Evolutionary conservation across 2,888 invertebrate genomes (phyloP).

Genomic region (Agapetus fuscipes): DNA sequence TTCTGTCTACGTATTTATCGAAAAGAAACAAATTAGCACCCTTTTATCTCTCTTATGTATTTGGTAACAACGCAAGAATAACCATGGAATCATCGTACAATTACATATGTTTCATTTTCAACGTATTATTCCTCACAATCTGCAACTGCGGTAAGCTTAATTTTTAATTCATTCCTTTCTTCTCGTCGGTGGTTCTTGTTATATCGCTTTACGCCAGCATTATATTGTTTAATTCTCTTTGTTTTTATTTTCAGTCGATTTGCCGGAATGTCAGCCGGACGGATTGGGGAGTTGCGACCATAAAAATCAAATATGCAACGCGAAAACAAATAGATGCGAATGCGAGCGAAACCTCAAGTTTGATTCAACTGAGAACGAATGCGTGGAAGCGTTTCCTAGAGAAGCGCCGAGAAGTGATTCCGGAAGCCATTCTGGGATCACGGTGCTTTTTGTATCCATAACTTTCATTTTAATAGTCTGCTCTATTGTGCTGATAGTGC

Average conservation of each 20-base stretch:
- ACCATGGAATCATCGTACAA: conserved; percentile 6
- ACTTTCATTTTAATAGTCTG: conserved; percentile 34
- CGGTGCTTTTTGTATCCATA: conserved; percentile 33
- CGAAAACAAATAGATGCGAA: conserved; percentile 27
- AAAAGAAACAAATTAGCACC: no score
- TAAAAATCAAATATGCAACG: conserved; percentile 31
- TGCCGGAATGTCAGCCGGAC: conserved; percentile 39
- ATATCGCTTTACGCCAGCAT: conserved; percentile 7
- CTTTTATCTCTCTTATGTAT: no score
- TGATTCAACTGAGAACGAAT: conserved; percentile 15
- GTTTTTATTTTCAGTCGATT: conserved; percentile 34
- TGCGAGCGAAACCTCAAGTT: conserved; percentile 24
- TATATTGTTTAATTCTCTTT: conserved; percentile 14
- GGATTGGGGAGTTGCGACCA: conserved; percentile 25
- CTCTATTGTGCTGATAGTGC: conserved; percentile 36
- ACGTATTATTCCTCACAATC: conserved; percentile 4
- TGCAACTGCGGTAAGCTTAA: conserved; percentile 10
- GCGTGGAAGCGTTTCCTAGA: conserved; percentile 29
- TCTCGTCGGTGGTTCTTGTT: no score
- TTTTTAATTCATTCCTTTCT: background rate
- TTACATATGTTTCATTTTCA: conserved; percentile 3
- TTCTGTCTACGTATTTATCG: no score
- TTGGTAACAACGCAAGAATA: no score
- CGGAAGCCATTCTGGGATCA: conserved; percentile 25
- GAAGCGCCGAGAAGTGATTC: conserved; percentile 29